Conservation (phyloP, 2,797 vertebrate species). For the Fratercula arctica region DNA sequence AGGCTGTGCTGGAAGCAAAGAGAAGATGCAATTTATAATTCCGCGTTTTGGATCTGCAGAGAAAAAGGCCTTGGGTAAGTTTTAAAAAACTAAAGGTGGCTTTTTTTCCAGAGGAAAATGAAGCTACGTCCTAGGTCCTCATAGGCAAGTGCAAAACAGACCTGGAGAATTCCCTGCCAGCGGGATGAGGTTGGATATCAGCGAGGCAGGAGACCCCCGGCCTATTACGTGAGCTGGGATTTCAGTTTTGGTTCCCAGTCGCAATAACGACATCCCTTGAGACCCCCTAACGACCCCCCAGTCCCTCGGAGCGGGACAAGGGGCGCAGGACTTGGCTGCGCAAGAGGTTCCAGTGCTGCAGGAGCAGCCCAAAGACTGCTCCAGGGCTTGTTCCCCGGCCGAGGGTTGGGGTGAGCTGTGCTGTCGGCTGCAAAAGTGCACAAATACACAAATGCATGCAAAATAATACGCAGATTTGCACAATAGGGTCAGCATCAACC, state of each 20-base stretch:
- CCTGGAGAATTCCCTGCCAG: neutral
- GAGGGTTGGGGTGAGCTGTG: neutral
- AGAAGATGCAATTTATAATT: neutral
- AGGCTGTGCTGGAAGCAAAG: neutral
- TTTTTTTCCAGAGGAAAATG: neutral
- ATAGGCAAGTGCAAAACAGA: neutral
- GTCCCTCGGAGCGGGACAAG: neutral
- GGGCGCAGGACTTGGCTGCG: accelerated
- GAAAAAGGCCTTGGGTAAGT: neutral
- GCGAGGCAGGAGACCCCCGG: neutral
- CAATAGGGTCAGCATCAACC: neutral
- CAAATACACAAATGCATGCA: neutral
- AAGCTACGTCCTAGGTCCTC: neutral
- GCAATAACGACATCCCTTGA: accelerated
- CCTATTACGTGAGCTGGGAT: neutral
- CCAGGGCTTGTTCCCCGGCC: neutral
- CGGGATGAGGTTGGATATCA: neutral
- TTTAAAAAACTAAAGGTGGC: neutral
- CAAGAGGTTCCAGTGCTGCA: neutral
- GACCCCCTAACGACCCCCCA: neutral
- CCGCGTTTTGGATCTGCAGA: neutral
- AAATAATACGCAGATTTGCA: neutral
- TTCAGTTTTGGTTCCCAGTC: neutral
- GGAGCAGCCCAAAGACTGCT: neutral
- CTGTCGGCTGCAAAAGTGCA: neutral